phyloP scores from a whole-genome alignment of 2,797 vertebrate species.

The Sciurus carolinensis region DNA sequence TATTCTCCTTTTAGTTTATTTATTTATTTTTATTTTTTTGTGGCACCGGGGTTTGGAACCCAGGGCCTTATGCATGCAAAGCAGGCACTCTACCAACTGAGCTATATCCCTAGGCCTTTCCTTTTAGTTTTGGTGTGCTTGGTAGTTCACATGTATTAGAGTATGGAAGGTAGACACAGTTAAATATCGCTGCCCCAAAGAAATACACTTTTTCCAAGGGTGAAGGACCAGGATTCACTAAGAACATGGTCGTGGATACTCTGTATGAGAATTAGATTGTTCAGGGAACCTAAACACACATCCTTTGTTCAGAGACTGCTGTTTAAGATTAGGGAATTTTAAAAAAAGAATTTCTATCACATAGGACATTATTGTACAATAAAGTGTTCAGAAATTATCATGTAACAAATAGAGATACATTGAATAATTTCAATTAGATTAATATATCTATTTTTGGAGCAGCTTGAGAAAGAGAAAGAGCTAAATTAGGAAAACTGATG shows the following conservation, averaged over 20 bases:
- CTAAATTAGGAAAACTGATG: background rate
- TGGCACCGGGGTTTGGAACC: no score
- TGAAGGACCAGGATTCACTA: background rate
- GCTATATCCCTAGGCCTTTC: no score
- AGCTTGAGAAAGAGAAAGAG: background rate
- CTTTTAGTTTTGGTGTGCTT: background rate
- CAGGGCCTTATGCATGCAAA: no score
- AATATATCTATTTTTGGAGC: background rate
- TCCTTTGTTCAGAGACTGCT: background rate
- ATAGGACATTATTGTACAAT: background rate
- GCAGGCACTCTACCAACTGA: no score
- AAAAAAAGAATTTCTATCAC: background rate
- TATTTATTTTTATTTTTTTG: no score
- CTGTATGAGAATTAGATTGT: background rate
- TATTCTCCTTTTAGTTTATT: no score
- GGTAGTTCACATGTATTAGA: background rate
- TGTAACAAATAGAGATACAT: background rate
- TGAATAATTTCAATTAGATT: constrained; percentile 29
- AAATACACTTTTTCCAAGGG: background rate
- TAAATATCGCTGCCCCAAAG: background rate
- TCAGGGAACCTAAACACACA: background rate
- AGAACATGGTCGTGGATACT: background rate
- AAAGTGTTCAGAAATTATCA: background rate
- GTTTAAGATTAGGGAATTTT: background rate
- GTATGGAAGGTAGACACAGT: background rate